Evolutionary conservation across 2,888 invertebrate genomes (phyloP).

Genomic region (Deilephila porcellus): DNA sequence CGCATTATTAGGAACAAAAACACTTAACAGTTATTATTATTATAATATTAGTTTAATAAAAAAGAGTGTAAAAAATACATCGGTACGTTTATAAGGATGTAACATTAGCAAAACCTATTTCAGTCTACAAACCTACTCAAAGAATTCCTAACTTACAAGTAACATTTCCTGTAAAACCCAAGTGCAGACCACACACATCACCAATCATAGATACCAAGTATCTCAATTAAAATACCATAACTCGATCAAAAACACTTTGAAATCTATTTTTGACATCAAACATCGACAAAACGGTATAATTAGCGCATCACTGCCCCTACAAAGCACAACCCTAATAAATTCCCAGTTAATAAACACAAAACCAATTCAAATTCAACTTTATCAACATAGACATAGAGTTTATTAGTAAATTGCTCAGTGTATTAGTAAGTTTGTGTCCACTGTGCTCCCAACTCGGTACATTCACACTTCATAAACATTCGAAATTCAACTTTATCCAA

Average conservation of each 20-base stretch:
- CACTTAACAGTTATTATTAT: too few relatives aligned
- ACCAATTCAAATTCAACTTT: constrained; percentile 8
- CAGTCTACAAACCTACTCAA: too few relatives aligned
- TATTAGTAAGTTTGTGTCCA: background rate
- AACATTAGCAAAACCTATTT: too few relatives aligned
- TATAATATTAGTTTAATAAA: too few relatives aligned
- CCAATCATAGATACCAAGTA: constrained; percentile 22
- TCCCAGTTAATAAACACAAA: background rate
- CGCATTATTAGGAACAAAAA: too few relatives aligned
- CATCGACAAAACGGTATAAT: constrained; percentile 31
- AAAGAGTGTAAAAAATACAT: too few relatives aligned
- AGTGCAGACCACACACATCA: constrained; percentile 29
- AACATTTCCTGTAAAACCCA: background rate
- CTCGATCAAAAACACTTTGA: constrained; percentile 28
- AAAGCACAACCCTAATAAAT: background rate
- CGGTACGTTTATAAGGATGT: too few relatives aligned
- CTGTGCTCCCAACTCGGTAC: too few relatives aligned
- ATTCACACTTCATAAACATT: too few relatives aligned
- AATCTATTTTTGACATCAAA: constrained; percentile 32
- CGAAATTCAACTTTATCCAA: constrained; percentile 3
- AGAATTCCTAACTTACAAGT: too few relatives aligned
- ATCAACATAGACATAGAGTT: background rate
- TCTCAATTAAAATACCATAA: constrained; percentile 31
- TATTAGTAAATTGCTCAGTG: background rate
- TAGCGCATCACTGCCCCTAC: constrained; percentile 31